phyloP scores from a whole-genome alignment of 2,113 vertebrate genomes.

The Fulica atra region DNA sequence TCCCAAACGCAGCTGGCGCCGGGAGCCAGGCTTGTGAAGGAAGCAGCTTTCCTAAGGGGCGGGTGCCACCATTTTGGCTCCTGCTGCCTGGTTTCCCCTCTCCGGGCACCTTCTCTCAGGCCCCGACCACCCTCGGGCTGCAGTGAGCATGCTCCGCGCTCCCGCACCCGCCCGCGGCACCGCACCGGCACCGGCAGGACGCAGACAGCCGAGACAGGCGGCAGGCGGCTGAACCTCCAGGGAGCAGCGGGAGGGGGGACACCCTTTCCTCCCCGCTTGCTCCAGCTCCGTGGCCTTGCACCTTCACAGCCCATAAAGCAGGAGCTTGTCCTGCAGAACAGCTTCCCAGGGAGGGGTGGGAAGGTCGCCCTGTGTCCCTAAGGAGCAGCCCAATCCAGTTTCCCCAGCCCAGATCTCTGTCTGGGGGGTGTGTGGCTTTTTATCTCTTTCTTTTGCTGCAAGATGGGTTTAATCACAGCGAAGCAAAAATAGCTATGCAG shows the following conservation, averaged over 20 bases:
- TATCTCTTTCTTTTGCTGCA: background rate
- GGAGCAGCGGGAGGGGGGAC: background rate
- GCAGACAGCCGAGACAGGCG: background rate
- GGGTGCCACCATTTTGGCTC: background rate
- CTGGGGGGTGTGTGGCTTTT: background rate
- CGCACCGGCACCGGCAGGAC: background rate
- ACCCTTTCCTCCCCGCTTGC: background rate
- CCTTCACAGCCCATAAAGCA: background rate
- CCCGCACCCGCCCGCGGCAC: background rate
- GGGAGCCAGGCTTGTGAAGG: background rate
- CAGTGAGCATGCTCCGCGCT: conserved; percentile 66
- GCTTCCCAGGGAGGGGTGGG: background rate
- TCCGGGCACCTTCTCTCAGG: conserved; percentile 63
- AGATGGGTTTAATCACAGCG: conserved; percentile 22
- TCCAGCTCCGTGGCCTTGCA: background rate
- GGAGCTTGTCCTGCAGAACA: background rate
- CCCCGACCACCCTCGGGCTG: background rate
- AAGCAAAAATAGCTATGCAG: conserved; percentile 53
- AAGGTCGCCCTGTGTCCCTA: background rate
- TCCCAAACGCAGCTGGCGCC: background rate
- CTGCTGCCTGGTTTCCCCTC: conserved; percentile 39
- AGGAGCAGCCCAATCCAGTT: background rate
- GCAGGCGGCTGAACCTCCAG: background rate
- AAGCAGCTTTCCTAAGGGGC: background rate
- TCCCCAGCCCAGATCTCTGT: background rate